A percentile compares a stretch with the other conserved stretches of the same genome.
These are phyloP conservation scores for Latheticus oryzae DNA, from an alignment of 2,888 invertebrate species.

Conservation along the genomic window DNA sequence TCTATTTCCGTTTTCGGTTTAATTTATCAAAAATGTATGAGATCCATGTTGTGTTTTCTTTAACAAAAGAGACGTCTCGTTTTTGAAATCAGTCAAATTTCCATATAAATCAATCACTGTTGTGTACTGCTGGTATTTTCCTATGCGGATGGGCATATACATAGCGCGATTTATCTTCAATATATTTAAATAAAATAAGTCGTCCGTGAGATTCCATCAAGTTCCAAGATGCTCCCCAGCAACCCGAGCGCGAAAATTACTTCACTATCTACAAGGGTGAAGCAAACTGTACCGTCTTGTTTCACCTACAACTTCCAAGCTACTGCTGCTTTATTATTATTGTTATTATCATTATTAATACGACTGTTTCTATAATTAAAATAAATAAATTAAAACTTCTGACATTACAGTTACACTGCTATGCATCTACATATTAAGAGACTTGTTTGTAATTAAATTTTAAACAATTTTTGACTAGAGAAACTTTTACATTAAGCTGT, in stretches of 20 bases:
- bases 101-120: constrained; percentile 57
- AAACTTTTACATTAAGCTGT: too few relatives aligned
- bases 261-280: constrained; percentile 52
- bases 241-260: constrained; percentile 61
- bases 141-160: constrained; percentile 46
- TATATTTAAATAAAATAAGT: constrained; percentile 62
- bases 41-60: constrained; percentile 12
- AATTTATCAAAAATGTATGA: constrained; percentile 33
- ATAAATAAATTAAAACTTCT: too few relatives aligned
- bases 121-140: constrained; percentile 50
- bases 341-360: too few relatives aligned
- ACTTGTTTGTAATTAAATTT: too few relatives aligned
- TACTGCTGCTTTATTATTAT: too few relatives aligned
- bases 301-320: constrained; percentile 39
- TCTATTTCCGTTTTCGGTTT: constrained; percentile 8
- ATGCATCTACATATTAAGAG: too few relatives aligned
- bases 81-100: constrained; percentile 50
- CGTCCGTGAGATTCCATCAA: constrained; percentile 62
- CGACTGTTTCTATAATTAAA: too few relatives aligned
- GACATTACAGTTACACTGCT: too few relatives aligned
- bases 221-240: constrained; percentile 58
- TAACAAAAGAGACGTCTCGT: not conserved
- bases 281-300: constrained; percentile 50
- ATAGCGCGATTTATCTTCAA: constrained; percentile 55
- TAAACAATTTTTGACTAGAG: too few relatives aligned